A percentile compares a stretch with the other conserved stretches of the same genome.
These are phyloP conservation scores for Chloebia gouldiae DNA, from an alignment of 2,113 vertebrate species.

Conservation along the genomic window DNA sequence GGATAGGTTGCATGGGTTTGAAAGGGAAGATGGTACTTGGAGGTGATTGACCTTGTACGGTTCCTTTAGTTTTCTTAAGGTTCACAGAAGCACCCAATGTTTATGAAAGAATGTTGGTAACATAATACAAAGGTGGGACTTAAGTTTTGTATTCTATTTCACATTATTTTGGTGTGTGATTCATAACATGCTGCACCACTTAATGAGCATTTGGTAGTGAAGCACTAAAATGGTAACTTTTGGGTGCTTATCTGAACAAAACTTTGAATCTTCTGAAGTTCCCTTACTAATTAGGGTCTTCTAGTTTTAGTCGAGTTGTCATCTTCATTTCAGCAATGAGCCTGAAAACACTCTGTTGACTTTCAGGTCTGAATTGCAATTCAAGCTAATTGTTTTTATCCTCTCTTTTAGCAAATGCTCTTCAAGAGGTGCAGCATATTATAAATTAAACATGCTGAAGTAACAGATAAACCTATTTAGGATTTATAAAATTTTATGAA, in stretches of 20 bases:
- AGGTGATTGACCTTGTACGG: background rate
- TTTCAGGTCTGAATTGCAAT: constrained; percentile 1
- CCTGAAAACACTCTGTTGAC: background rate
- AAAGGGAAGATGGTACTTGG: constrained; percentile 2
- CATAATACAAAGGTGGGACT: background rate
- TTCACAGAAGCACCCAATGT: constrained; percentile 55
- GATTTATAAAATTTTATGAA: background rate
- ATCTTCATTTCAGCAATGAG: background rate
- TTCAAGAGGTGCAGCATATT: constrained; percentile 62
- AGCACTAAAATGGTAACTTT: constrained; percentile 4
- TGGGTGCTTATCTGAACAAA: constrained; percentile 61
- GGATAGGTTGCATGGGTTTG: background rate
- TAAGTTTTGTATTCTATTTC: background rate
- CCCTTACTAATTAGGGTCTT: background rate
- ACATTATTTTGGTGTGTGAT: background rate
- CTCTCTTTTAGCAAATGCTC: constrained; percentile 52
- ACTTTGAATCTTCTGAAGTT: constrained; percentile 4
- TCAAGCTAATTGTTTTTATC: background rate
- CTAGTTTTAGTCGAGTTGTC: background rate
- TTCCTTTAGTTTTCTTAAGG: background rate
- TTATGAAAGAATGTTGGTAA: background rate
- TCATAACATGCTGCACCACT: constrained; percentile 9
- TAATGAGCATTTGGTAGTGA: constrained; percentile 14
- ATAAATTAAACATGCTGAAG: background rate
- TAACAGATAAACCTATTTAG: background rate